These are phyloP conservation scores for Procapra przewalskii DNA, from an alignment of 2,113 vertebrate species.

Conservation along the genomic window DNA sequence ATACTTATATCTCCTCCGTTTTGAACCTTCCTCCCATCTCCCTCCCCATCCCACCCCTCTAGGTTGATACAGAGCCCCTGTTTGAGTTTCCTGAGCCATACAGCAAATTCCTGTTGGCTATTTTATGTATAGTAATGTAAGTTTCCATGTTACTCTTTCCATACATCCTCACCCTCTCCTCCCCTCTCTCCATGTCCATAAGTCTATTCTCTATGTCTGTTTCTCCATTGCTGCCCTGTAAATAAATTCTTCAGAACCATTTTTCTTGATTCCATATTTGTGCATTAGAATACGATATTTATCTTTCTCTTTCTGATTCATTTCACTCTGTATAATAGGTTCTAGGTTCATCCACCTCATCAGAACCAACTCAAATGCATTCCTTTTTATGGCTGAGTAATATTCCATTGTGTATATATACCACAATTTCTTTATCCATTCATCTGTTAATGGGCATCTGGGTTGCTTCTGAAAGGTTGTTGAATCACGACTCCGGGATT, in stretches of 20 bases:
- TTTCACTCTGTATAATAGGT: not conserved
- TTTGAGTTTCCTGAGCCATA: not conserved
- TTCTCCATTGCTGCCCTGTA: not conserved
- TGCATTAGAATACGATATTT: not conserved
- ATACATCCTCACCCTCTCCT: not conserved
- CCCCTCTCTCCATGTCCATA: not conserved
- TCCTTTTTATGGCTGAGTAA: not conserved
- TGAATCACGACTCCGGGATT: no score
- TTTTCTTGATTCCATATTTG: not conserved
- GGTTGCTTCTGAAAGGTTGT: not conserved
- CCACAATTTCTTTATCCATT: not conserved
- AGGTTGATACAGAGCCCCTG: not conserved
- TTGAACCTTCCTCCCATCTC: not conserved
- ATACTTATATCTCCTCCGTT: not conserved
- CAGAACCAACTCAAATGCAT: not conserved
- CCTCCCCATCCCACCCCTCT: not conserved
- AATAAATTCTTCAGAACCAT: not conserved
- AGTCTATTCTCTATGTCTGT: not conserved
- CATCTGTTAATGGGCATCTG: not conserved
- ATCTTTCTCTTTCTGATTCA: not conserved
- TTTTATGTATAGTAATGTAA: not conserved
- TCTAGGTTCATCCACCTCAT: not conserved
- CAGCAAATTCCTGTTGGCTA: accelerated
- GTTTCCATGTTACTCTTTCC: not conserved
- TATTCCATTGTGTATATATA: not conserved